phyloP scores from a whole-genome alignment of 2,113 vertebrate species.

The Octodon degus region DNA sequence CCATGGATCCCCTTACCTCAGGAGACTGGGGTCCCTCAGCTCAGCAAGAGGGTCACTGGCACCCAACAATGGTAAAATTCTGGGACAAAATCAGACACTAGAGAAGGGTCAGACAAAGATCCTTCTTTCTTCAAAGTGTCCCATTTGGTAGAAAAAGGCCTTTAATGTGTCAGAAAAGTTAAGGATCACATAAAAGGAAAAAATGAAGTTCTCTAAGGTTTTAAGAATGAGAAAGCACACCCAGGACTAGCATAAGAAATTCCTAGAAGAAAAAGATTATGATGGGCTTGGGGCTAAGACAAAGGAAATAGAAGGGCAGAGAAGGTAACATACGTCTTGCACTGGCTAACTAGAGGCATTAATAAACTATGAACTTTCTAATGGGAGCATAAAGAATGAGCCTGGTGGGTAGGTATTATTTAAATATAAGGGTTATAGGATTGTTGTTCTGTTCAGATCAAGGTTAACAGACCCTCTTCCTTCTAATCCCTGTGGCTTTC shows the following conservation, averaged over 20 bases:
- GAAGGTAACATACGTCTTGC: neutral
- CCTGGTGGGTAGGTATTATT: neutral
- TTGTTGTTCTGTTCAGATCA: neutral
- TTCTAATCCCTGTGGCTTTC: neutral
- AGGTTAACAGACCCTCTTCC: neutral
- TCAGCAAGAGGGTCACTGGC: neutral
- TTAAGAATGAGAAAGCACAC: neutral
- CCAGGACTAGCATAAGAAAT: neutral
- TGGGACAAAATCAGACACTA: neutral
- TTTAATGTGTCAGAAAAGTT: neutral
- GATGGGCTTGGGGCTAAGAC: neutral
- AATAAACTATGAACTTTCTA: neutral
- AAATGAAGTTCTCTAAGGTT: conserved; percentile 3
- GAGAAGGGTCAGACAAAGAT: neutral
- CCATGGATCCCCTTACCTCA: neutral
- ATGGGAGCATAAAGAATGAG: neutral
- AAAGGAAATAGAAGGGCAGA: neutral
- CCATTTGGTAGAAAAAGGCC: neutral
- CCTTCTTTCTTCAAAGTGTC: neutral
- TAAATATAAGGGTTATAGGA: neutral
- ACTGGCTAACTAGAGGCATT: neutral
- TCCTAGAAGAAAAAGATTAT: neutral
- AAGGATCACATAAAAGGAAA: neutral
- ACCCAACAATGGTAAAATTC: neutral
- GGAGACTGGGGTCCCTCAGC: neutral